phyloP scores from a whole-genome alignment of 2,888 invertebrate species.

The Rhagonycha lutea region DNA sequence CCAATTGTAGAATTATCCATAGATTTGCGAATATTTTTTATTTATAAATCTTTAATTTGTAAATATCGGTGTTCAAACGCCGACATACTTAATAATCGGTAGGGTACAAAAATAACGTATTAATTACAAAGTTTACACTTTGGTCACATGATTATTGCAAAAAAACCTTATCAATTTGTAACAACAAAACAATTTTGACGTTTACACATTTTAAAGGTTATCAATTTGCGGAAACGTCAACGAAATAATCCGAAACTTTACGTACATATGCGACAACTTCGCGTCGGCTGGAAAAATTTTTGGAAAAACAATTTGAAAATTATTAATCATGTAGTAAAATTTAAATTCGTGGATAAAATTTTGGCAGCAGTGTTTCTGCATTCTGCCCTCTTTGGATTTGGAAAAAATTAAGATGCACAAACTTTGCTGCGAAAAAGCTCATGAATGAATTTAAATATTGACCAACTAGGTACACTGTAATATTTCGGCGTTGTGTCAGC shows the following conservation, averaged over 20 bases:
- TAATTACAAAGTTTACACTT: background rate
- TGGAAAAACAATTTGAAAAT: no score
- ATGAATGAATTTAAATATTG: no score
- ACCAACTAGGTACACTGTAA: no score
- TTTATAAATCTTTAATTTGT: background rate
- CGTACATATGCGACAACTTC: background rate
- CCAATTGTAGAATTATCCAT: conserved; percentile 38
- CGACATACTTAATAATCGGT: background rate
- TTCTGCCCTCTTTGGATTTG: no score
- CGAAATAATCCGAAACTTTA: background rate
- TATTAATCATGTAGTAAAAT: no score
- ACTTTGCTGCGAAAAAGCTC: no score
- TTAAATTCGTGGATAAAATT: no score
- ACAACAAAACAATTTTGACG: conserved; percentile 30
- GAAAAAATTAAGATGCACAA: no score
- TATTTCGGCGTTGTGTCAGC: no score
- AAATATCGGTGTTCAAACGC: background rate
- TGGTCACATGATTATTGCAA: conserved; percentile 21
- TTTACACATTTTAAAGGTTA: conserved; percentile 27
- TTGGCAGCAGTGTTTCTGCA: no score
- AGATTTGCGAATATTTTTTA: conserved; percentile 10
- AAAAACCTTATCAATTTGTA: conserved; percentile 24
- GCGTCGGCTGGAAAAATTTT: background rate
- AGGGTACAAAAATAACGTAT: background rate
- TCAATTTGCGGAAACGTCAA: background rate